Evolutionary conservation across 2,797 vertebrate species (phyloP), one percentile per base, ranked within the genome.

Genomic region (Gouania willdenowi): DNA sequence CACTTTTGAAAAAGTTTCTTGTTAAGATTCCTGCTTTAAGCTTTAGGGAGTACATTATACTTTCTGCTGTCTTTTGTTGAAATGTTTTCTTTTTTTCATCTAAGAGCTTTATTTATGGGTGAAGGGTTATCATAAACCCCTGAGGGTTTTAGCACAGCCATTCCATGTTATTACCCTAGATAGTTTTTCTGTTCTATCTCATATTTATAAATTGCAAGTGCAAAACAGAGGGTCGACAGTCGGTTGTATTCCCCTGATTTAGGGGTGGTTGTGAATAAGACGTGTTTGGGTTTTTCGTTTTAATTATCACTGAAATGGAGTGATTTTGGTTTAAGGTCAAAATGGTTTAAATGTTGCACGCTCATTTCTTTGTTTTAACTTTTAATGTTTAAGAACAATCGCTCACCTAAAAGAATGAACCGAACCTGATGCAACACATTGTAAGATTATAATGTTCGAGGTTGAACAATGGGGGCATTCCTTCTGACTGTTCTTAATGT

Each of bases 361-460:
- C 42, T 39, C 30, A 30, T 65, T 53, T 23, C 53, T 49, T 71
- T 75, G 46, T 71, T 77, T 61, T 61, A n/a, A 30, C 26, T 56
- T 71, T 80, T 63, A 79, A 82, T 81, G 81, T 81, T 79, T 65
- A 71, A 78, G 64, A 74, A 63, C 62, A 74, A 66, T 68, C 17
- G 45, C 61, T 62, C 26, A 58, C 61, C 72, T 61, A 71, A 62
- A 64, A 68, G 62, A 72, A 66, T 57, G 57, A 47, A 50, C 49
- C 37, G 41, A 70, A 75, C 33, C 71, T 86, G 81, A 86, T 55
- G 85, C 75, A 88, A 87, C 50, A 60, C 51, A 49, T 75, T 82
- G 83, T 86, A 87, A 88, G 70, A 72, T 48, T 45, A 55, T 48
- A 54, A 51, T 58, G 55, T 61, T 56, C 23, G 47, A 51, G 51